Base-by-base conservation (phyloP, 2,888 invertebrate species). In the Ypsolopha scabrella region DNA sequence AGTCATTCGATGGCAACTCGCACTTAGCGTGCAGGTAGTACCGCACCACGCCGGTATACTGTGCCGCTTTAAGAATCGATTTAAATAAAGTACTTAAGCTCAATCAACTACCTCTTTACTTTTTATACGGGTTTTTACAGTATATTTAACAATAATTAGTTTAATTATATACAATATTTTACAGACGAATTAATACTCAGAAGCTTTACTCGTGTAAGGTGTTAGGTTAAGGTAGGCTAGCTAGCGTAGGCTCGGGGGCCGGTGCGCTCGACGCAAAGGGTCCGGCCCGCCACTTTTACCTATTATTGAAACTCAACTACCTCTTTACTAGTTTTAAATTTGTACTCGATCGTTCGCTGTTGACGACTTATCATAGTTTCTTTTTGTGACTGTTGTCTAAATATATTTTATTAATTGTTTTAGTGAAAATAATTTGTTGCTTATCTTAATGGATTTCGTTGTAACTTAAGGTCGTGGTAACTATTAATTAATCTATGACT, bases 191-290 rank as follows among this genome's bases (percentile, higher is more conserved):
- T 64, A 86, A 86, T 86, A 86, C 85, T 86, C 85, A 86, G 78
- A 85, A 85, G 85, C 85, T 86, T 85, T 83, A 85, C 83, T 82
- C 70, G 80, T 75, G 83, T 85, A 82, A 83, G 83, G 83, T 81
- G 75, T 78, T 81, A 78, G 72, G 55, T 50, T 80, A 80, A 68
- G 70, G 53, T 80, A 80, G 70, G 61, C 58, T 79, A 78, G 49
- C 14, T 43, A 49, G 48, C 11, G 8, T 34, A 45, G 48, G 58
- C 58, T 57, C 57, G 64, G 72, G 72, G 78, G 75, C 69, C 79
- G 80, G 79, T 76, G 77, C 79, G 79, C 76, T 56, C 60, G 61
- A 76, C 75, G 82, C 80, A 78, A 75, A 82, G 83, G 83, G 82
- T 82, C 83, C 83, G 82, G 74, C 67, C 76, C 72, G 72, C 61